Evolutionary conservation across 2,888 invertebrate genomes (phyloP), one percentile per base, ranked within the genome.

Genomic region (Trypoxylon attenuatum): DNA sequence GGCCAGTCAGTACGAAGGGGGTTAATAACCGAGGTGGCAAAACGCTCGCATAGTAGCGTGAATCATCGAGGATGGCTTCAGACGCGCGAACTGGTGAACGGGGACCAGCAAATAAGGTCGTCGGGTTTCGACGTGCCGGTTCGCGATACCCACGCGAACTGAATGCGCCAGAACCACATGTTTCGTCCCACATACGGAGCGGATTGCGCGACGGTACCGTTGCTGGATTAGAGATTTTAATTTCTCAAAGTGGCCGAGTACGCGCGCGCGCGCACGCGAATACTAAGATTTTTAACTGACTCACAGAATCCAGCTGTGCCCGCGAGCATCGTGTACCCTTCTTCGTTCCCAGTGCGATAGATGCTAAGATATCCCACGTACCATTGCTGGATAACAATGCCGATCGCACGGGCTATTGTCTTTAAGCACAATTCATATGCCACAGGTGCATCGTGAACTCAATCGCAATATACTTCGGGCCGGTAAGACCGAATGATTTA

Each of bases 151-250:
- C 71, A 71, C 73, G 63, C 63, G 55, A 29, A 27, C 41, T 45
- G 60, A 65, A 50, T 53, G 47, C 52, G 39, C 54, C n/a, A n/a
- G n/a, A n/a, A n/a, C n/a, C 55, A 61, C 60, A 57, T 43, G 25
- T 33, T 42, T 52, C 61, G 64, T 68, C 73, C 73, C 74, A 73
- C 73, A 59, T 73, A 59, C 50, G 47, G 54, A 60, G 47, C 53
- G 59, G 55, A 41, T 41, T 43, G 46, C 41, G 57, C 60, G 60
- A 63, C 58, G 49, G 60, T 73, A 70, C 69, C 49, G 54, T 58
- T 51, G 59, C 43, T 52, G 29, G 66, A 59, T 68, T 61, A 41
- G 33, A 56, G 60, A 60, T 65, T 60, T 65, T 60, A 45, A 45
- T 43, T 52, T 42, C 33, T 33, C 33, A 13, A 13, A 13, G n/a